Evolutionary conservation across 1,140 invertebrate species (phyloP), one percentile per base, ranked within the genome.

Genomic region (Hyphantria cunea): DNA sequence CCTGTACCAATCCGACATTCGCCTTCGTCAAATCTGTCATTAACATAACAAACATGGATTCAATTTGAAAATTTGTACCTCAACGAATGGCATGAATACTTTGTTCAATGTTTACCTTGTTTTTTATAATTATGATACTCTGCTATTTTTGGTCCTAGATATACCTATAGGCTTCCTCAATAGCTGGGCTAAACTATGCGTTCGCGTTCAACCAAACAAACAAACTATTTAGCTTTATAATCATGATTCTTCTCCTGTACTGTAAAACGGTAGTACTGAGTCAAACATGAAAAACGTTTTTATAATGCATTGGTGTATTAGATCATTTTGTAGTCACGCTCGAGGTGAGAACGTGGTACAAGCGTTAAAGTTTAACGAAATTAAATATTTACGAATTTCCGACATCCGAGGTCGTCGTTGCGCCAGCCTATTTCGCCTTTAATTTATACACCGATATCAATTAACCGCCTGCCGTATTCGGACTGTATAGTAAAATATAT

Each of bases 341-440:
- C 53, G 48, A 59, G 48, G 45, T 59, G 45, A 34, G 61, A 68
- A 53, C 62, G 55, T 41, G 56, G 60, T 66, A 51, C 55, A 70
- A 62, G 68, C 64, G 64, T 64, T 65, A 74, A 66, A 68, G 65
- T 74, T 74, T 66, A 73, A 71, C 63, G 51, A 68, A 64, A 71
- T 68, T 56, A 71, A 74, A 74, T 71, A 71, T 74, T 74, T 59
- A 74, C 60, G 48, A 66, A 64, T 66, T 65, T 66, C 58, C 64
- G 56, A 41, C 32, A 55, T 42, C 11, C 8, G 25, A 31, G 53
- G 45, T 3, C 34, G 25, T 34, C 25, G 58, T 59, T 58, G 58
- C 54, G 50, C 39, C 48, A 55, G 48, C 51, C 42, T 25, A 25
- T 25, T 25, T 25, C 17, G n/a, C n/a, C n/a, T n/a, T n/a, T n/a